A percentile compares a stretch with the other conserved stretches of the same genome.
These are phyloP conservation scores for Athrips mouffetella DNA, from an alignment of 2,888 invertebrate genomes.

Conservation along the genomic window DNA sequence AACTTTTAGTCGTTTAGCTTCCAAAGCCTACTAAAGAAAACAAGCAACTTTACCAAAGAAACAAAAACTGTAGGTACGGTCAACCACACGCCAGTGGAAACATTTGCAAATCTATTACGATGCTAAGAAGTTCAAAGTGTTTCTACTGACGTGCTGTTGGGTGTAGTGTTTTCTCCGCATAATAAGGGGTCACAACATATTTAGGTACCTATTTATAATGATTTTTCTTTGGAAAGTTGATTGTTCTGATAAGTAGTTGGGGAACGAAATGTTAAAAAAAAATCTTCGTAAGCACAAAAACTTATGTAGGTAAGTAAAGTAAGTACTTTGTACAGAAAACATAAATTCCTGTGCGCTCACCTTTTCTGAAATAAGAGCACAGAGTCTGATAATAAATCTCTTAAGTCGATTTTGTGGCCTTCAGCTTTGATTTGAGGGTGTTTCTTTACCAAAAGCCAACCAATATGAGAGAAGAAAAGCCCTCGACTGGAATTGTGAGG, in stretches of 20 bases:
- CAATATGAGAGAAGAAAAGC: constrained; percentile 97
- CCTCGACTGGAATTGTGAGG: constrained; percentile 95
- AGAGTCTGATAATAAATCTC: constrained; percentile 88
- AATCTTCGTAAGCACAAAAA: not conserved
- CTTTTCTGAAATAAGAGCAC: constrained; percentile 90
- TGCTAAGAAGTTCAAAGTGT: too few relatives aligned
- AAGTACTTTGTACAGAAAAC: not conserved
- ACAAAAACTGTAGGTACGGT: not conserved
- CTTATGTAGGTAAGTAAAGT: not conserved
- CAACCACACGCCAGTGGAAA: not conserved
- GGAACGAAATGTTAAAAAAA: too few relatives aligned
- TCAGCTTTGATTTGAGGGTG: constrained; percentile 93
- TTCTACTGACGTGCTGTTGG: too few relatives aligned
- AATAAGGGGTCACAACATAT: not conserved
- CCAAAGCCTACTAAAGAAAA: not conserved
- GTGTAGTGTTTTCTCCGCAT: not conserved
- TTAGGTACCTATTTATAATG: not conserved
- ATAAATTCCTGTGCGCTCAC: constrained; percentile 79
- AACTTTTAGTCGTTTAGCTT: not conserved
- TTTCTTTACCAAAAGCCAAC: constrained; percentile 94
- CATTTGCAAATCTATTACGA: too few relatives aligned
- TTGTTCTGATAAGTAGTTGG: too few relatives aligned
- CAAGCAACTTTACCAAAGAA: not conserved
- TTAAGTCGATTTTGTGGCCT: constrained; percentile 90
- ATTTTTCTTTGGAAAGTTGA: too few relatives aligned